Evolutionary conservation across 2,797 vertebrate genomes (phyloP), one percentile per base, ranked within the genome.

Genomic region (Mus spretus): DNA sequence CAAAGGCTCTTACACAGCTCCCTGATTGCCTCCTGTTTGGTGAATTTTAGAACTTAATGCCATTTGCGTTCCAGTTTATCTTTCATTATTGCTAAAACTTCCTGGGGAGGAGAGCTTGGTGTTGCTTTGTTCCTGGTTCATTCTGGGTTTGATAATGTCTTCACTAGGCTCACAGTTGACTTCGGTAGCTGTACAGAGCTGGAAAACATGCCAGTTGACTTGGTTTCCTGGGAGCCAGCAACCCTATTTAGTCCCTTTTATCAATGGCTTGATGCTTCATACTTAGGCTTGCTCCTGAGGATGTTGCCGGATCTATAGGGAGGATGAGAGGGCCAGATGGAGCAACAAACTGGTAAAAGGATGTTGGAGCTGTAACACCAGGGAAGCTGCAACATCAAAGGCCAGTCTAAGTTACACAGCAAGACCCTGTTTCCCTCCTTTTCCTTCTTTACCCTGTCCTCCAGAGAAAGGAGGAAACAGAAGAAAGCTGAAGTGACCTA

Each of bases 131-230:
- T 87, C 44, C 65, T 92, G n/a, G 26, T 75, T 24, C 17, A 55
- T 59, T 92, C 19, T 79, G 79, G 67, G 65, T 94, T 53, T 96
- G 74, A 86, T 50, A 70, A 26, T 34, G 26, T 61, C 17, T 82
- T 50, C n/a, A 88, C 13, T 53, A 93, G 47, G 65, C 13, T 88
- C 44, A 37, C 40, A 75, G 65, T 22, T 93, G 63, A 44, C 44
- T 26, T 85, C 53, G 34, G 47, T 44, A 53, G 75, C 24, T 50
- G 14, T 74, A 53, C n/a, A 75, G 77, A 94, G 26, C 19, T 72
- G 59, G 37, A 24, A 28, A 88, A 82, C 50, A 81, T 92, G 17
- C 26, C 74, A 63, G 53, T 59, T 91, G 28, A n/a, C 90, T 40
- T 50, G 4, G n/a, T 89, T 94, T 34, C 26, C 34, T 83, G 63